Evolutionary conservation across 2,888 invertebrate species (phyloP).

Genomic region (Trichopoda pennipes): DNA sequence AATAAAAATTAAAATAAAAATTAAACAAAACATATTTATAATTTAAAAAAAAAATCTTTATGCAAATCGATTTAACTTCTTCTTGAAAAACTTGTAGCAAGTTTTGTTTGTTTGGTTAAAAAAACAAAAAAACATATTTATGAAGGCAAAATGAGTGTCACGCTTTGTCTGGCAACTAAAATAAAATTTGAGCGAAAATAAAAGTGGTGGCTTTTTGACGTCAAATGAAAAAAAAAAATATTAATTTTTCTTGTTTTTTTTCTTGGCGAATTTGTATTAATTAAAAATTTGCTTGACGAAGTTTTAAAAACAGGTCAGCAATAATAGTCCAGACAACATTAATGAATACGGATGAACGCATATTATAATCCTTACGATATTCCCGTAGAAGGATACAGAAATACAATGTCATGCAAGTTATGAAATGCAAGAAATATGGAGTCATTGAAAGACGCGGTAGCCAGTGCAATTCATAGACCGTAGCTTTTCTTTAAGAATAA

Average conservation of each 20-base stretch:
- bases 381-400: too few relatives aligned
- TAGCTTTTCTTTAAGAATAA: too few relatives aligned
- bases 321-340: too few relatives aligned
- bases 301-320: background rate
- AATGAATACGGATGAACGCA: too few relatives aligned
- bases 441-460: too few relatives aligned
- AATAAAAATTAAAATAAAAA: background rate
- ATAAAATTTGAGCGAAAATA: constrained; percentile 15
- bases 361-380: too few relatives aligned
- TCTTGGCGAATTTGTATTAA: background rate
- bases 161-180: background rate
- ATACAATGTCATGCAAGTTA: too few relatives aligned
- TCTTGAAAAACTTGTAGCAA: constrained; percentile 17
- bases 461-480: too few relatives aligned
- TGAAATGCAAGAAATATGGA: too few relatives aligned
- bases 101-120: constrained; percentile 1
- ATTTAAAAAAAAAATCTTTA: constrained; percentile 11
- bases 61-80: constrained; percentile 33
- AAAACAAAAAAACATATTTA: background rate
- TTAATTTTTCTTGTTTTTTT: background rate
- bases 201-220: background rate
- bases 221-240: background rate
- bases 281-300: background rate
- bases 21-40: constrained; percentile 11
- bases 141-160: background rate